Percentiles rank a stretch among this genome's conserved stretches.
Evolutionary conservation across 2,888 invertebrate genomes (phyloP).

Genomic region (Anaspis maculata): DNA sequence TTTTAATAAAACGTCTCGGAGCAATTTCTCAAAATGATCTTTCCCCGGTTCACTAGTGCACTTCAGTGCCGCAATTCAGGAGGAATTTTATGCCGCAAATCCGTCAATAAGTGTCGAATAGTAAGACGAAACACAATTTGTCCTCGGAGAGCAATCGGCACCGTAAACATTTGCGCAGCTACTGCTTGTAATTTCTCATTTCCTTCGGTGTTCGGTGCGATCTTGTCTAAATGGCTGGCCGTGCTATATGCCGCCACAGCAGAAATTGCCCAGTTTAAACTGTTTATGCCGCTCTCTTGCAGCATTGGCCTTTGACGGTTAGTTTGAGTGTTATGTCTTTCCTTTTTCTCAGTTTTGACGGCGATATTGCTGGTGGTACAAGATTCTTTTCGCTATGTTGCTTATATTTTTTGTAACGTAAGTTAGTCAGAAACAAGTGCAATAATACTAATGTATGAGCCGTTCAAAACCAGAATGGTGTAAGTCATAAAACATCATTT

Average conservation of each 20-base stretch:
- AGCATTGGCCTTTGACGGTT: too few species aligned
- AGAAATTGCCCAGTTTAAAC: not conserved
- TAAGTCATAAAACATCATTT: too few species aligned
- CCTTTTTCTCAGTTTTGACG: too few species aligned
- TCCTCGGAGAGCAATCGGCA: not conserved
- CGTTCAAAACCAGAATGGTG: too few species aligned
- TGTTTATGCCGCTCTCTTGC: not conserved
- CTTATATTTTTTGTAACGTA: too few species aligned
- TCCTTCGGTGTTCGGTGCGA: slow-evolving; percentile 3
- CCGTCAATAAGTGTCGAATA: not conserved
- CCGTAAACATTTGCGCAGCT: slow-evolving; percentile 3
- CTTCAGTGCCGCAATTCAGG: too few species aligned
- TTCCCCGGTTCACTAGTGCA: too few species aligned
- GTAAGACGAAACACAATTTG: not conserved
- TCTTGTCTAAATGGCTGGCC: slow-evolving; percentile 5
- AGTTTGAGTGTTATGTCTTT: too few species aligned
- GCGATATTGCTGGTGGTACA: too few species aligned
- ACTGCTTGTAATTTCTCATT: slow-evolving; percentile 5
- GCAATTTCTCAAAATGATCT: too few species aligned
- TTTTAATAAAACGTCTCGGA: too few species aligned
- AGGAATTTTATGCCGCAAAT: not conserved
- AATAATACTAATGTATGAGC: slow-evolving; percentile 1
- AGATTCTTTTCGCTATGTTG: too few species aligned
- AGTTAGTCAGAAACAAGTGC: not conserved
- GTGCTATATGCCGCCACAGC: not conserved